phyloP scores from a whole-genome alignment of 2,797 vertebrate genomes.

The Gallirallus australis region DNA sequence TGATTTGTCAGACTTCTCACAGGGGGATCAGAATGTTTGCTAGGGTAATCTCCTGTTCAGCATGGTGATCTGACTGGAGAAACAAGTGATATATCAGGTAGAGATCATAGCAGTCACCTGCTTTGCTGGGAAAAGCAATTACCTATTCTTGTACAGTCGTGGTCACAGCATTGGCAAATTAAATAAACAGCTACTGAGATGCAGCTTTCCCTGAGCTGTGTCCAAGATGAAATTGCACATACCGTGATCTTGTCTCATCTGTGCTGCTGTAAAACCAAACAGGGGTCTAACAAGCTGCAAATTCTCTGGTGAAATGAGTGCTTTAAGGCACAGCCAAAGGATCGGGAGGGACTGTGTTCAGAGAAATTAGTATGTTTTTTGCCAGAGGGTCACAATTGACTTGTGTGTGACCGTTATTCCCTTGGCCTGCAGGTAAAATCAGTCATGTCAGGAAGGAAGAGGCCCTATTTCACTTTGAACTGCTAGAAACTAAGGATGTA shows the following conservation, averaged over 20 bases:
- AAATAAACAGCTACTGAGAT: not conserved
- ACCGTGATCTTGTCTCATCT: not conserved
- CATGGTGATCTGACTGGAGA: not conserved
- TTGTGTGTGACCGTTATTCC: not conserved
- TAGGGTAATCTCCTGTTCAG: not conserved
- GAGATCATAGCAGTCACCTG: not conserved
- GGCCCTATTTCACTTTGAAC: not conserved
- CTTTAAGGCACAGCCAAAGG: not conserved
- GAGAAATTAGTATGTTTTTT: not conserved
- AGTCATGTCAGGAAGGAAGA: not conserved
- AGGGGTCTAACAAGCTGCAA: not conserved
- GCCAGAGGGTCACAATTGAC: not conserved
- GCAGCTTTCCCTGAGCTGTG: not conserved
- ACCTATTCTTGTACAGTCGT: not conserved
- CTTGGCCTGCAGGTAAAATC: not conserved
- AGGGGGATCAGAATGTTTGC: not conserved
- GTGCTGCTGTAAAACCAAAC: not conserved
- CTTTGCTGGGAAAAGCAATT: not conserved
- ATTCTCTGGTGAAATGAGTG: not conserved
- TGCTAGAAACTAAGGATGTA: not conserved
- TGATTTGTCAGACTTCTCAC: not conserved
- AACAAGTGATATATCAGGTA: not conserved
- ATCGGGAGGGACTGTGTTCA: accelerated
- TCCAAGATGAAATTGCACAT: not conserved
- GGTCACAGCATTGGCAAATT: not conserved